phyloP scores from a whole-genome alignment of 2,113 vertebrate species.

The Sterrhoptilus dennistouni region DNA sequence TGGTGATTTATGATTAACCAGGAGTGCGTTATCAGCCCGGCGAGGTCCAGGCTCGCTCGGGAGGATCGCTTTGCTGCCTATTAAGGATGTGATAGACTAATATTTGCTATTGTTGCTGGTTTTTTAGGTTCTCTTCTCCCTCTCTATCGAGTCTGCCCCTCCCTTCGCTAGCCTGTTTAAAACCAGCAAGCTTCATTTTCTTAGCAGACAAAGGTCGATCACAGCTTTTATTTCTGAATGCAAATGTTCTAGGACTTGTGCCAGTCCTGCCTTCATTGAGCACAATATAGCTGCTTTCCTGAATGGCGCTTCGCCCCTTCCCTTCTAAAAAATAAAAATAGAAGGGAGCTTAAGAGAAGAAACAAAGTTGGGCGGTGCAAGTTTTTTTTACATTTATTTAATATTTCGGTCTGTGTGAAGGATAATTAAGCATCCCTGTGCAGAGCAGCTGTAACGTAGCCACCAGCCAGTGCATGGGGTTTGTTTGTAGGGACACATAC shows the following conservation, averaged over 20 bases:
- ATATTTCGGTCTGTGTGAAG: not conserved
- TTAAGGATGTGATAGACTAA: not conserved
- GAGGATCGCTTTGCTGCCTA: not conserved
- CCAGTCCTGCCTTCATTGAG: slow-evolving; percentile 62
- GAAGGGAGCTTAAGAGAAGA: not conserved
- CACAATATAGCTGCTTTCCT: slow-evolving; percentile 42
- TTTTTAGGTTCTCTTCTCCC: slow-evolving; percentile 19
- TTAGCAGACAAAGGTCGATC: slow-evolving; percentile 61
- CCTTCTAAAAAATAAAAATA: not conserved
- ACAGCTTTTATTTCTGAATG: slow-evolving; percentile 68
- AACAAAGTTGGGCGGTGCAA: slow-evolving; percentile 13
- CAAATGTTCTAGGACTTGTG: slow-evolving; percentile 67
- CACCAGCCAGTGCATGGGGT: not conserved
- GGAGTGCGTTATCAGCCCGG: not conserved
- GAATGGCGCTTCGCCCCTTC: not conserved
- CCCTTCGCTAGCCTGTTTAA: slow-evolving; percentile 43
- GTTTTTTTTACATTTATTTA: slow-evolving; percentile 40
- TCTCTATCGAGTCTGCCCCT: slow-evolving; percentile 30
- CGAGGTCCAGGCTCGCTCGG: not conserved
- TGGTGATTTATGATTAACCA: not conserved
- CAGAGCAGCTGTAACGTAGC: not conserved
- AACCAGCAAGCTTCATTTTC: slow-evolving; percentile 58
- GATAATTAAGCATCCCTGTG: not conserved
- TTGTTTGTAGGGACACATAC: not conserved
- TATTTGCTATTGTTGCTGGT: slow-evolving; percentile 29